Evolutionary conservation across 2,888 invertebrate species (phyloP), one percentile per base, ranked within the genome.

Genomic region (Cartodere bifasciata): DNA sequence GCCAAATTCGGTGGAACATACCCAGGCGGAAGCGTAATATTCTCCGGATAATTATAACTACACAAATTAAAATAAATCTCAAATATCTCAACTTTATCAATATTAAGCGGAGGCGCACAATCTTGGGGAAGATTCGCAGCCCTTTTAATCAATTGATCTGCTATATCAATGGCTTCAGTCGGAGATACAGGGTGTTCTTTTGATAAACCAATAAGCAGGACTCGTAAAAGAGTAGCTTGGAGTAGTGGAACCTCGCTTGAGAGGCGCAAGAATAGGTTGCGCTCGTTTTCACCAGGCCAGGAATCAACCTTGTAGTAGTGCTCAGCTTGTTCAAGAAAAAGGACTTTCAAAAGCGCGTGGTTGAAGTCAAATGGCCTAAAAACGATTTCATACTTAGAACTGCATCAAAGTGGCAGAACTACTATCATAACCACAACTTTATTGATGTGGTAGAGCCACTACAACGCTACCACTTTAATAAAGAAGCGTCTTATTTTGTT

Each of bases 1-100:
- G 90, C 92, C 49, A 95, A 63, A 42, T 78, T 76, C 0, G 94
- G 94, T 1, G 92, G 81, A 20, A 63, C 67, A 55, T 64, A 87
- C 64, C 84, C 87, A 9, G 72, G 57, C 0, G 95, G 94, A 35
- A 94, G 64, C 3, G 76, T 75, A 46, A 92, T 90, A 51, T 88
- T 90, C 46, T 92, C 92, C 0, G 92, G 92, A 53, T 91, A 85
- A 50, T 82, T 81, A 62, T 94, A 95, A 43, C 84, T 79, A 48
- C 86, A 83, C 48, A 92, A 70, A 56, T 86, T 86, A 57, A 95
- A 86, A 43, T 94, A 70, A 37, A 88, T 76, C 50, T 92, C 90
- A 6, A 91, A 77, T 11, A 94, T 72, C 48, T 92, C 87, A 31
- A 78, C 62, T 54, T 86, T 83, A 50, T 84, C 82, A 12, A 81